Evolutionary conservation across 2,113 vertebrate genomes (phyloP).

Genomic region (Cololabis saira): DNA sequence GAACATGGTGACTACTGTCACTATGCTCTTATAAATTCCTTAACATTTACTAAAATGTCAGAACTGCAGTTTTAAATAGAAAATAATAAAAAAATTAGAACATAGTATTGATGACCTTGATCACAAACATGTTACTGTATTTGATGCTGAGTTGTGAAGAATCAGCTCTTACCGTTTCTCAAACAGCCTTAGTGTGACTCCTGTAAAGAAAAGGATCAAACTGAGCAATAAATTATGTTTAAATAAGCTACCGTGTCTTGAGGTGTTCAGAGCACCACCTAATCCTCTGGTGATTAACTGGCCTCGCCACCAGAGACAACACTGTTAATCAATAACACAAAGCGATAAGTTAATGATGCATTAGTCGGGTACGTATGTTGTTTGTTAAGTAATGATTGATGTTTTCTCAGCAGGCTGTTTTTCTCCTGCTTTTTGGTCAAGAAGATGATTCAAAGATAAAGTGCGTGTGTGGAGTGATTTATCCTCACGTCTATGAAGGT

Average conservation of each 20-base stretch:
- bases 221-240: conserved; percentile 37
- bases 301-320: conserved; percentile 31
- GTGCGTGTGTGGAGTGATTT: conserved; percentile 19
- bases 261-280: conserved; percentile 37
- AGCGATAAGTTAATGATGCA: conserved; percentile 35
- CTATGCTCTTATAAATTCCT: no score
- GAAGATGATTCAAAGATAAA: conserved; percentile 25
- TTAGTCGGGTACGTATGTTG: conserved; percentile 1
- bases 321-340: conserved; percentile 58
- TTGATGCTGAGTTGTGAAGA: neutral
- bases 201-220: neutral
- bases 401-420: conserved; percentile 25
- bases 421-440: conserved; percentile 26
- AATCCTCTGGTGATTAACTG: conserved; percentile 64
- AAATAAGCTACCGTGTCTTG: conserved; percentile 34
- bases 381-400: conserved; percentile 50
- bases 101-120: no score
- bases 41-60: no score
- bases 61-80: no score
- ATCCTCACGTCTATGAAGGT: neutral
- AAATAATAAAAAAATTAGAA: no score
- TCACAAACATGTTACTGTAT: neutral
- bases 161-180: conserved; percentile 49
- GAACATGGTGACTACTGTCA: no score
- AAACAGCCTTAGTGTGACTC: conserved; percentile 5